phyloP scores from a whole-genome alignment of 2,888 invertebrate species.

The Sceliomorpha sp. region DNA sequence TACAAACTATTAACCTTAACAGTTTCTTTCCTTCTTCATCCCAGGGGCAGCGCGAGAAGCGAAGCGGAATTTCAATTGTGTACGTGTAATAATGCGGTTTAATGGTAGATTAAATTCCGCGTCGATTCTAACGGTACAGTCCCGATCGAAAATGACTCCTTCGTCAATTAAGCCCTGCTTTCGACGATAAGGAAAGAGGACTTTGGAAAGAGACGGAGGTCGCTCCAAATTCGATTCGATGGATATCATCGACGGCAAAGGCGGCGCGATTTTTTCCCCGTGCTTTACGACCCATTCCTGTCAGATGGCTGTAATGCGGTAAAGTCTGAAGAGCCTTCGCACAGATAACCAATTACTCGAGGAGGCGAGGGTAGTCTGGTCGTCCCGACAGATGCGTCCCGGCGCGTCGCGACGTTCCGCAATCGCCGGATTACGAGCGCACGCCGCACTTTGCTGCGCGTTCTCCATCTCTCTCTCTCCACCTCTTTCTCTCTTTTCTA shows the following conservation, averaged over 20 bases:
- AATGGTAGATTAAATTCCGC: too few relatives aligned
- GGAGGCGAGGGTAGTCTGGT: slow-evolving; percentile 62
- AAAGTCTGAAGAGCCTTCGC: slow-evolving; percentile 78
- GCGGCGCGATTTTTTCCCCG: slow-evolving; percentile 49
- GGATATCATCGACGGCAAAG: slow-evolving; percentile 30
- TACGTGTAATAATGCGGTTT: not conserved
- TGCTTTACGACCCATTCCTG: slow-evolving; percentile 60
- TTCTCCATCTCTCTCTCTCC: too few relatives aligned
- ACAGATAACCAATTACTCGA: slow-evolving; percentile 79
- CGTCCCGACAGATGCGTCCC: slow-evolving; percentile 73
- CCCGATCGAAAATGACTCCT: too few relatives aligned
- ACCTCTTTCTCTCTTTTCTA: too few relatives aligned
- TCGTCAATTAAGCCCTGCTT: too few relatives aligned
- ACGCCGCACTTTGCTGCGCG: slow-evolving; percentile 61
- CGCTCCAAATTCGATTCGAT: slow-evolving; percentile 7
- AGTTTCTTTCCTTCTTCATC: too few relatives aligned
- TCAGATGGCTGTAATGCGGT: slow-evolving; percentile 71
- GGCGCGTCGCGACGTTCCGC: slow-evolving; percentile 66
- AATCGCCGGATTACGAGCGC: slow-evolving; percentile 70
- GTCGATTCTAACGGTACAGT: too few relatives aligned
- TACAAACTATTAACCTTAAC: slow-evolving; percentile 67
- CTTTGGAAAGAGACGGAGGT: not conserved
- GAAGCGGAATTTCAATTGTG: slow-evolving; percentile 8
- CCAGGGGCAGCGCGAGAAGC: slow-evolving; percentile 3
- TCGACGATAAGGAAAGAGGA: too few relatives aligned